Evolutionary conservation across 1,140 invertebrate genomes (phyloP).

Genomic region (Teleogryllus occipitalis): DNA sequence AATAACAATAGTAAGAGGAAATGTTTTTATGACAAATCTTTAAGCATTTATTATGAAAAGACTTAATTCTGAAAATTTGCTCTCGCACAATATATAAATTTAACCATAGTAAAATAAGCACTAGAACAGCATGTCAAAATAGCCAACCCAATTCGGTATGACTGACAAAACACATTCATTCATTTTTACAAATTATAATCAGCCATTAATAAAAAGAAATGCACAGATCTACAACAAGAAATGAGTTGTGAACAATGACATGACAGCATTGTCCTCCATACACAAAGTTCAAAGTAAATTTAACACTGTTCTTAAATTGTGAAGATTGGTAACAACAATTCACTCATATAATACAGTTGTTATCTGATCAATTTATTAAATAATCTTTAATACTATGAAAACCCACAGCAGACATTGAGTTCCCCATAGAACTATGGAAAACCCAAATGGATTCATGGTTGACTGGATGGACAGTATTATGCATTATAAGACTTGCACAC

Average conservation of each 20-base stretch:
- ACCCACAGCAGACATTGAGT: background rate
- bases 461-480: background rate
- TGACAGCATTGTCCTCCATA: background rate
- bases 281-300: background rate
- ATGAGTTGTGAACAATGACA: background rate
- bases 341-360: slow-evolving; percentile 1
- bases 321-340: background rate
- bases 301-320: background rate
- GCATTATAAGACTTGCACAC: background rate
- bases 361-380: slow-evolving; percentile 6
- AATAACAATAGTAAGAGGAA: no score
- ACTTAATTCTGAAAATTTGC: no score
- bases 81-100: no score
- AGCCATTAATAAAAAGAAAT: background rate
- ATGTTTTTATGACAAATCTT: no score
- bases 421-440: background rate
- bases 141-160: background rate
- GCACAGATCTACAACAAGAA: background rate
- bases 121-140: no score
- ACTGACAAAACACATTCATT: background rate
- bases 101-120: no score
- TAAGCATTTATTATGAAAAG: no score
- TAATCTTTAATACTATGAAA: slow-evolving; percentile 1
- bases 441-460: background rate
- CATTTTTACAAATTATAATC: background rate